A percentile compares a stretch with the other conserved stretches of the same genome.
Evolutionary conservation across 2,113 vertebrate genomes (phyloP).

Genomic region (Pteruthius melanotis): DNA sequence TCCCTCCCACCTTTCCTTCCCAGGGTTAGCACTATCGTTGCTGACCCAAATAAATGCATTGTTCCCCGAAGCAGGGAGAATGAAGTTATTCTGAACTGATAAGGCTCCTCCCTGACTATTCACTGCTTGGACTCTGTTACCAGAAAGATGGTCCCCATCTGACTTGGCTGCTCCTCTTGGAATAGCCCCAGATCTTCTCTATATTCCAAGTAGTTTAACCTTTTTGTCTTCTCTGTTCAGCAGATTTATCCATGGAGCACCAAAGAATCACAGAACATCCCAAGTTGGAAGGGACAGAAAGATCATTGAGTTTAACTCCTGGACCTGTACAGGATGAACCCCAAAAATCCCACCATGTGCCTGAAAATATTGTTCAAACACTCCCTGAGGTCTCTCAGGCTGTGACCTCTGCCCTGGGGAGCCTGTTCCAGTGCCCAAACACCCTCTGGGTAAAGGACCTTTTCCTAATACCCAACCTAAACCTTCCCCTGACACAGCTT

Average conservation of each 20-base stretch:
- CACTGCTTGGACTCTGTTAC: neutral
- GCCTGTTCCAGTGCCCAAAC: neutral
- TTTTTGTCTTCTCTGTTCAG: neutral
- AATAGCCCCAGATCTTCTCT: slow-evolving; percentile 9
- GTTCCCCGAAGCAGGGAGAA: neutral
- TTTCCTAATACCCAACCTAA: neutral
- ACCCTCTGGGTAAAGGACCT: neutral
- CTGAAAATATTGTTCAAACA: neutral
- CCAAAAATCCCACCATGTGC: neutral
- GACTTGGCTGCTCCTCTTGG: slow-evolving; percentile 44
- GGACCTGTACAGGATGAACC: neutral
- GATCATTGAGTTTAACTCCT: neutral
- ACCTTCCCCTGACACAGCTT: neutral
- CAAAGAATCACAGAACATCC: neutral
- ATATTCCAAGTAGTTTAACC: neutral
- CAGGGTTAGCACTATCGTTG: neutral
- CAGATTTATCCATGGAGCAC: neutral
- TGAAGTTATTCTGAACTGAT: neutral
- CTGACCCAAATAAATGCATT: neutral
- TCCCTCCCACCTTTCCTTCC: slow-evolving; percentile 19
- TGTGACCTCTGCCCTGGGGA: neutral
- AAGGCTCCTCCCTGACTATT: slow-evolving; percentile 37
- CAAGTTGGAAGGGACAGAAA: neutral
- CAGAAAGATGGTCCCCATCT: slow-evolving; percentile 49
- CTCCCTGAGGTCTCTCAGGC: neutral